Percentiles rank a stretch among this genome's conserved stretches.
Conservation (phyloP, 2,888 invertebrate genomes). For the Tryphoninae sp. region DNA sequence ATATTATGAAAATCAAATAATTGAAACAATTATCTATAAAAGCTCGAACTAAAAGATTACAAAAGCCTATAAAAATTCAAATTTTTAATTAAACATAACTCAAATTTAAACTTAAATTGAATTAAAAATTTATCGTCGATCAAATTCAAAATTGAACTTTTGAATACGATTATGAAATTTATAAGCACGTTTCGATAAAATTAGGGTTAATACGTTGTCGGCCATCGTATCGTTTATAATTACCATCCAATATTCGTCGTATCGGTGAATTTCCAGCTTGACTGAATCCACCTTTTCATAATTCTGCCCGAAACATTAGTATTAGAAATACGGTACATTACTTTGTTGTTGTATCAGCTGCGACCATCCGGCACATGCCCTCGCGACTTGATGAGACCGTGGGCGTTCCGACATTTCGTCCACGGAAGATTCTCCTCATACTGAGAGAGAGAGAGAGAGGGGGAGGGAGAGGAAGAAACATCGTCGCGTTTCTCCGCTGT, state of each 20-base stretch:
- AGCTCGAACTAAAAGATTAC: too few relatives aligned
- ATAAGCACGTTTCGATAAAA: background rate
- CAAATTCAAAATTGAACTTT: too few relatives aligned
- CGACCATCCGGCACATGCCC: slow-evolving; percentile 50
- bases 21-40: too few relatives aligned
- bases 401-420: slow-evolving; percentile 63
- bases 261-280: background rate
- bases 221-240: background rate
- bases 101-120: too few relatives aligned
- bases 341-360: slow-evolving; percentile 65
- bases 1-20: too few relatives aligned
- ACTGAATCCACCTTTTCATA: slow-evolving; percentile 15
- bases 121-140: too few relatives aligned
- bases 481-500: slow-evolving; percentile 33
- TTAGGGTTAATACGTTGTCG: background rate
- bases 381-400: slow-evolving; percentile 59
- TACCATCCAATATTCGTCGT: background rate
- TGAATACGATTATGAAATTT: background rate
- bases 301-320: background rate
- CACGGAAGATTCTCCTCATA: slow-evolving; percentile 29
- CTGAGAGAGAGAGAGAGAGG: too few relatives aligned
- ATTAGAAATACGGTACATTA: slow-evolving; percentile 18
- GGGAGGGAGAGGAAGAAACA: background rate
- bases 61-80: too few relatives aligned
- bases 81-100: too few relatives aligned